Evolutionary conservation across 2,888 invertebrate genomes (phyloP).

Genomic region (Campoletis raptor): DNA sequence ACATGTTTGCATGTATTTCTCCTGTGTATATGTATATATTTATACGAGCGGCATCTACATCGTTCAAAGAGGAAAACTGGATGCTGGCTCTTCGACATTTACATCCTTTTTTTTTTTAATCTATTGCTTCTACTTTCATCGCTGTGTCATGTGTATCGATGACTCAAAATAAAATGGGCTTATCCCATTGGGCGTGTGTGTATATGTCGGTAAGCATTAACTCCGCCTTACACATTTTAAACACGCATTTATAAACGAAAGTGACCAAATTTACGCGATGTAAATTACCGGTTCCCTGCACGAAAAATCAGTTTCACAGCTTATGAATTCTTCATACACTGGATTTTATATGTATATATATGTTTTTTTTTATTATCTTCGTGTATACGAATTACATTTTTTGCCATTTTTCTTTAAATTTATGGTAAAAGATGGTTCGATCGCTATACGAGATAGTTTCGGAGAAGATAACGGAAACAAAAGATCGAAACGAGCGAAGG

Average conservation of each 20-base stretch:
- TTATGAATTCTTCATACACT: background rate
- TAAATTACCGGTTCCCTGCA: background rate
- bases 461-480: conserved; percentile 25
- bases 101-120: conserved; percentile 16
- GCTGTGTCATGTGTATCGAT: conserved; percentile 1
- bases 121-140: conserved; percentile 43
- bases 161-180: background rate
- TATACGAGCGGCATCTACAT: background rate
- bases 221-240: background rate
- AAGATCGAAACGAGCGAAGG: background rate
- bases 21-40: background rate
- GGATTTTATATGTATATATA: background rate
- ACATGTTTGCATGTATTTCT: conserved; percentile 47
- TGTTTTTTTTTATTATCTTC: background rate
- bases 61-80: conserved; percentile 25
- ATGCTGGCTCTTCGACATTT: conserved; percentile 19
- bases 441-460: background rate
- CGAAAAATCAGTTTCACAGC: background rate
- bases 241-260: background rate
- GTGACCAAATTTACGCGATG: conserved; percentile 8
- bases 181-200: conserved; percentile 1
- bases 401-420: background rate
- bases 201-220: background rate
- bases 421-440: background rate
- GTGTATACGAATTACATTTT: background rate